A percentile compares a stretch with the other conserved stretches of the same genome.
Conservation (phyloP, 2,113 vertebrate genomes). For the Sebastes fasciatus region DNA sequence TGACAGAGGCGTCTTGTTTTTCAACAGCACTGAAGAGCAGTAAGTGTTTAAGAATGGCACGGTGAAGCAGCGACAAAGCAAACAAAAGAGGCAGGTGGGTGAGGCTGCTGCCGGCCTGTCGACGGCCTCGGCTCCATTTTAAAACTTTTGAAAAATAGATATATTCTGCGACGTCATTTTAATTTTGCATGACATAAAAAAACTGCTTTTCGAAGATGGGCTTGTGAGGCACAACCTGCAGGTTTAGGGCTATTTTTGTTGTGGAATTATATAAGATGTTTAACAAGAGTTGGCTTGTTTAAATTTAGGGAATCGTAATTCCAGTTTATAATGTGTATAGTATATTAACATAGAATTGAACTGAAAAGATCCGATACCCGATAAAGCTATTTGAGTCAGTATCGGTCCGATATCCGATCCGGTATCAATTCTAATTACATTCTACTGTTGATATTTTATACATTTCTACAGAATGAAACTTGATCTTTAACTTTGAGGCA, state of each 20-base stretch:
- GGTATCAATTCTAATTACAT: not conserved
- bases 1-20: slow-evolving; percentile 52
- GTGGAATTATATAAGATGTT: not conserved
- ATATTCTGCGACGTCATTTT: not conserved
- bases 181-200: not conserved
- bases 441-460: not conserved
- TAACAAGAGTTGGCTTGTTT: not conserved
- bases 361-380: too few relatives aligned
- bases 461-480: not conserved
- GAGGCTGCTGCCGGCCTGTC: slow-evolving; percentile 37
- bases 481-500: not conserved
- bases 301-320: too few relatives aligned
- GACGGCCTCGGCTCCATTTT: slow-evolving; percentile 13
- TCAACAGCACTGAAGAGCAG: slow-evolving; percentile 51
- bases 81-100: slow-evolving; percentile 68
- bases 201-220: not conserved
- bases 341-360: too few relatives aligned
- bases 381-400: too few relatives aligned
- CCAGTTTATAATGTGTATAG: too few relatives aligned
- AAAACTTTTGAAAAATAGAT: not conserved
- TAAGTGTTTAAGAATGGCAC: slow-evolving; percentile 54
- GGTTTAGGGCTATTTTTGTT: not conserved
- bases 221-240: not conserved
- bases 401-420: too few relatives aligned
- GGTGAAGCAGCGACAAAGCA: slow-evolving; percentile 54